These are phyloP conservation scores for Hippocampus guttulatus DNA, from an alignment of 2,113 vertebrate species.

Conservation along the genomic window DNA sequence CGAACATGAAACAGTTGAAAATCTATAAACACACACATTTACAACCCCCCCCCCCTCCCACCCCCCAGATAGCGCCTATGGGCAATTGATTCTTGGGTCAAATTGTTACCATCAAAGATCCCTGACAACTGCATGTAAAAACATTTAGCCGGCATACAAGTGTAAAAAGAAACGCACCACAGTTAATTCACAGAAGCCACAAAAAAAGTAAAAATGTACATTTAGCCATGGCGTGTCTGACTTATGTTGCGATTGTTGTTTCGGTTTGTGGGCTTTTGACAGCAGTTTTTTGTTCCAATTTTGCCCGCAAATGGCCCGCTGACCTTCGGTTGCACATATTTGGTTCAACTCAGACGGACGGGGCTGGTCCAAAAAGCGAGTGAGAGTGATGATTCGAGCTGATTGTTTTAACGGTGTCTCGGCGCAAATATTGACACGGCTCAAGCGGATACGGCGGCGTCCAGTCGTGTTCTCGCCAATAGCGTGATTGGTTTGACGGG, in stretches of 20 bases:
- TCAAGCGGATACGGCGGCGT: background rate
- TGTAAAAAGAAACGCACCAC: background rate
- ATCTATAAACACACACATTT: too few relatives aligned
- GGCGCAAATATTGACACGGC: constrained; percentile 50
- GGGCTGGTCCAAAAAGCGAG: background rate
- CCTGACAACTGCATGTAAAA: background rate
- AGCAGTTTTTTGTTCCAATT: background rate
- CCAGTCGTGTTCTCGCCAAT: background rate
- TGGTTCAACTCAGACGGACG: background rate
- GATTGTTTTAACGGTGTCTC: constrained; percentile 22
- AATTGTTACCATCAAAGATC: background rate
- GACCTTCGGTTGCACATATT: background rate
- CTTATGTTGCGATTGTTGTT: too few relatives aligned
- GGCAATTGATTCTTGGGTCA: background rate
- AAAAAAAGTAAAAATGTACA: too few relatives aligned
- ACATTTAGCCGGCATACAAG: background rate
- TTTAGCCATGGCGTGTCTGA: too few relatives aligned
- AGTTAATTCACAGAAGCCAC: background rate
- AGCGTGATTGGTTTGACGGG: background rate
- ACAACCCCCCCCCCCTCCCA: too few relatives aligned
- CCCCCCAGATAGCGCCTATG: too few relatives aligned
- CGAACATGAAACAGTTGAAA: background rate
- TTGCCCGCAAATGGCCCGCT: background rate
- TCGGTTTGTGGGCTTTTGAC: too few relatives aligned
- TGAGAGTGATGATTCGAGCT: constrained; percentile 31